Evolutionary conservation across 2,888 invertebrate species (phyloP).

Genomic region (Cenopis cana): DNA sequence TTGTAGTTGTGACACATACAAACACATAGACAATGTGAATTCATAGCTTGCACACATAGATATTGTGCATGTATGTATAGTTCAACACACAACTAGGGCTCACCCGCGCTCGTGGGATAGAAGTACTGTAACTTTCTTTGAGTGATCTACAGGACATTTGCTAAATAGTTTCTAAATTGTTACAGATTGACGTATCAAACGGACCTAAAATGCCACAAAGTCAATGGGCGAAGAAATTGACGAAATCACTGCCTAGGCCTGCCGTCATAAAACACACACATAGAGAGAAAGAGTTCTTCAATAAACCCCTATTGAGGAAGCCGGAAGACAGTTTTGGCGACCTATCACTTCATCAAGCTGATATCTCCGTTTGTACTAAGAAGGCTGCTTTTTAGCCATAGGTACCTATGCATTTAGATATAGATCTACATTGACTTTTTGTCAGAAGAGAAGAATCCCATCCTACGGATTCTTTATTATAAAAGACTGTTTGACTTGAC

Average conservation of each 20-base stretch:
- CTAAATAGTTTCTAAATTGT: conserved; percentile 32
- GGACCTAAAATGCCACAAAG: conserved; percentile 62
- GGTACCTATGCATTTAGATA: no score
- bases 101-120: no score
- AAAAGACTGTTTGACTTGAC: background rate
- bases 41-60: no score
- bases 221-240: conserved; percentile 63
- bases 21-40: no score
- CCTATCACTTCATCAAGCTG: conserved; percentile 68
- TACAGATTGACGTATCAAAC: conserved; percentile 65
- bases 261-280: conserved; percentile 67
- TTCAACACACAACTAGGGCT: no score
- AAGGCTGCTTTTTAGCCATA: conserved; percentile 60
- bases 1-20: no score
- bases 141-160: no score
- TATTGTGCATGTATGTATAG: no score
- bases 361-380: conserved; percentile 70
- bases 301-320: conserved; percentile 52
- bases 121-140: no score
- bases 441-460: no score
- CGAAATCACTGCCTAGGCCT: conserved; percentile 61
- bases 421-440: background rate
- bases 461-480: no score
- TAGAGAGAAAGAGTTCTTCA: conserved; percentile 57
- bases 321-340: conserved; percentile 69